Evolutionary conservation across 2,888 invertebrate species (phyloP).

Genomic region (Dynastes hyllus): DNA sequence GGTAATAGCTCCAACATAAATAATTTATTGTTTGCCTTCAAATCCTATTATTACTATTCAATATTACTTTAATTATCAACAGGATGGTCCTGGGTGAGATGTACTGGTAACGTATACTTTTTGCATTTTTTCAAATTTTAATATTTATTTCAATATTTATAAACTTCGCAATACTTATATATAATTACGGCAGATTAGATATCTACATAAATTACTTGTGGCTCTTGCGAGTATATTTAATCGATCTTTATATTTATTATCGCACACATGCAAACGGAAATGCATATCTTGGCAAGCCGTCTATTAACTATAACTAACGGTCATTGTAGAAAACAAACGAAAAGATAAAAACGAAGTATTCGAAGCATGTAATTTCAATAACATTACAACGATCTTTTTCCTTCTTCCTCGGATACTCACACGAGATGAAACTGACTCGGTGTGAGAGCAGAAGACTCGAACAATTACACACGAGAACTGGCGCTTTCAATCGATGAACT

Average conservation of each 20-base stretch:
- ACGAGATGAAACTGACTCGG: slow-evolving; percentile 28
- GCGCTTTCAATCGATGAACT: slow-evolving; percentile 41
- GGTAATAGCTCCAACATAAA: too few relatives aligned
- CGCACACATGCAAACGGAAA: slow-evolving; percentile 1
- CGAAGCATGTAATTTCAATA: slow-evolving; percentile 40
- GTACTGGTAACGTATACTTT: too few relatives aligned
- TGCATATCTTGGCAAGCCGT: slow-evolving; percentile 17
- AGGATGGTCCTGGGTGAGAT: too few relatives aligned
- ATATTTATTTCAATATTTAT: too few relatives aligned
- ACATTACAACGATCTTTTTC: slow-evolving; percentile 27
- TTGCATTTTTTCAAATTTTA: too few relatives aligned
- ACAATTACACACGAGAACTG: slow-evolving; percentile 34
- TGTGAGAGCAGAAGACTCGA: slow-evolving; percentile 30
- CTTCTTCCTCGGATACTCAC: slow-evolving; percentile 7
- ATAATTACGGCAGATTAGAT: too few relatives aligned
- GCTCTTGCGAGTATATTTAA: slow-evolving; percentile 5
- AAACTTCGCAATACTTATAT: too few relatives aligned
- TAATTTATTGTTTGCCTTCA: too few relatives aligned
- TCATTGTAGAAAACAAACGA: slow-evolving; percentile 16
- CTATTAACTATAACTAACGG: slow-evolving; percentile 37
- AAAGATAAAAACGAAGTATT: slow-evolving; percentile 28
- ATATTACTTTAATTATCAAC: too few relatives aligned
- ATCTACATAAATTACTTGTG: too few relatives aligned
- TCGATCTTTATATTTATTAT: slow-evolving; percentile 33
- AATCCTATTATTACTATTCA: too few relatives aligned